A percentile compares a stretch with the other conserved stretches of the same genome.
phyloP scores from a whole-genome alignment of 1,140 invertebrate genomes.

The Nixonia krombeini region DNA sequence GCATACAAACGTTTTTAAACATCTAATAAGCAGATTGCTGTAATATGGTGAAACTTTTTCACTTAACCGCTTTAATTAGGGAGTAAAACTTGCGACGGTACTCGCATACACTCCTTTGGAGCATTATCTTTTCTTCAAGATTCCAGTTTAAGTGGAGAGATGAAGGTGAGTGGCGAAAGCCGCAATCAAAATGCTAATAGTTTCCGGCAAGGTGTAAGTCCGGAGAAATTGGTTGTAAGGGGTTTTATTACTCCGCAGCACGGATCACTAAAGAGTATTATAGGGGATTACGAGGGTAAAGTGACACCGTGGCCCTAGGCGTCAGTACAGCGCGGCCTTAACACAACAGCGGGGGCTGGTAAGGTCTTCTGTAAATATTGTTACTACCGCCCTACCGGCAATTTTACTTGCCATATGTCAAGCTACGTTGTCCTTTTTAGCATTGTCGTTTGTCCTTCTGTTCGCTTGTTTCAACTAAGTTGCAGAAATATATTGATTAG shows the following conservation, averaged over 20 bases:
- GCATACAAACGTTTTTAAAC: too few species aligned
- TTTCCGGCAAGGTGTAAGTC: constrained; percentile 65
- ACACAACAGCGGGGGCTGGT: constrained; percentile 67
- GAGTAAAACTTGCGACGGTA: too few species aligned
- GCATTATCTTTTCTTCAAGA: too few species aligned
- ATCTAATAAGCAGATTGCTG: too few species aligned
- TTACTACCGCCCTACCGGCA: constrained; percentile 67
- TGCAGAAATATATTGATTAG: constrained; percentile 41
- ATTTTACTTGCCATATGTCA: constrained; percentile 70
- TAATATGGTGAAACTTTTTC: too few species aligned
- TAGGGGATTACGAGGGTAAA: constrained; percentile 64
- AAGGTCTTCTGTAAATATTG: constrained; percentile 70
- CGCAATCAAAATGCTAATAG: constrained; percentile 69
- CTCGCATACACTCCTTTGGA: too few species aligned
- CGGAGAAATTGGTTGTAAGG: constrained; percentile 69
- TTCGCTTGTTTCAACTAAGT: constrained; percentile 33
- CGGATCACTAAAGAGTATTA: constrained; percentile 69
- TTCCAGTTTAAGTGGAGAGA: too few species aligned
- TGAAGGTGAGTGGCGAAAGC: constrained; percentile 5
- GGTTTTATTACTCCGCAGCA: constrained; percentile 59
- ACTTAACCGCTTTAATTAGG: too few species aligned
- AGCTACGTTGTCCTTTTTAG: constrained; percentile 63
- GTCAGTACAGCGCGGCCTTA: constrained; percentile 63
- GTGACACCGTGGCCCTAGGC: constrained; percentile 61
- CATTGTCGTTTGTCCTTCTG: constrained; percentile 41